phyloP scores from a whole-genome alignment of 2,888 invertebrate genomes.

The Odontomyia ornata region DNA sequence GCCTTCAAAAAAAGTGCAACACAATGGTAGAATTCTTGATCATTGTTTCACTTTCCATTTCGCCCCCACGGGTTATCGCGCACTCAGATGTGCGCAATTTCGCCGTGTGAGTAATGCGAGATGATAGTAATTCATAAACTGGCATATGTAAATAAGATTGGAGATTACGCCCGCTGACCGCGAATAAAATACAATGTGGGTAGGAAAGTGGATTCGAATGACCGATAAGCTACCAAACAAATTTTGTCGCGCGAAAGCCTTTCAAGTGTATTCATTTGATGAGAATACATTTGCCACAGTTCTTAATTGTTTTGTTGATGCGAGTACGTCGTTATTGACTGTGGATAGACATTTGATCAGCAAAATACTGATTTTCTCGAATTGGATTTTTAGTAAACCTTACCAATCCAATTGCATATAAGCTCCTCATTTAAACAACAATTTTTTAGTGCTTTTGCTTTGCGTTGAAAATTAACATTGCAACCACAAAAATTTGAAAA shows the following conservation, averaged over 20 bases:
- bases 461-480: too few relatives aligned
- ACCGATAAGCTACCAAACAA: not conserved
- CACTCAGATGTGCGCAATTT: not conserved
- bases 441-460: too few relatives aligned
- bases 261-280: too few relatives aligned
- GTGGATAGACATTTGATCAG: too few relatives aligned
- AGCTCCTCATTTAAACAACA: too few relatives aligned
- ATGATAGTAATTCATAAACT: not conserved
- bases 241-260: not conserved
- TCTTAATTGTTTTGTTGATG: too few relatives aligned
- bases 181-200: not conserved
- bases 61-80: constrained; percentile 2
- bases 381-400: too few relatives aligned
- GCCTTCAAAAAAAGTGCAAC: not conserved
- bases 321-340: too few relatives aligned
- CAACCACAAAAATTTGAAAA: too few relatives aligned
- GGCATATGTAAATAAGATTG: not conserved
- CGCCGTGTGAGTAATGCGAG: not conserved
- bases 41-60: not conserved
- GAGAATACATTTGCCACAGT: too few relatives aligned
- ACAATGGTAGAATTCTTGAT: not conserved
- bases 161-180: not conserved
- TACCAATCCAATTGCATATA: too few relatives aligned
- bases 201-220: not conserved
- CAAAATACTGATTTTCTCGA: too few relatives aligned